Conservation (phyloP, 2,113 vertebrate species). For the Semnornis frantzii region DNA sequence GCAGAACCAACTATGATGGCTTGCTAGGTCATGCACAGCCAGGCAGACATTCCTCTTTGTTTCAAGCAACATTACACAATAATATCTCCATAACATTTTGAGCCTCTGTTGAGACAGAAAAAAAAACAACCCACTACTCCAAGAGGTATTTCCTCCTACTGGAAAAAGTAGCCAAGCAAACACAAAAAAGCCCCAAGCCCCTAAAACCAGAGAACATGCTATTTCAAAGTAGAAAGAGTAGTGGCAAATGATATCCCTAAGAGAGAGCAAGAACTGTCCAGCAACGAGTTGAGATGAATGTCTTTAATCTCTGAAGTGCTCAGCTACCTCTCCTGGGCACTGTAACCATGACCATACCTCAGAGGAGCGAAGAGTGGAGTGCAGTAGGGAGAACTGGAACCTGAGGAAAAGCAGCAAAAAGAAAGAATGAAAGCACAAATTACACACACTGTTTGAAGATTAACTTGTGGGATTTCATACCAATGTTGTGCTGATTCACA, state of each 20-base stretch:
- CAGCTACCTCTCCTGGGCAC: background rate
- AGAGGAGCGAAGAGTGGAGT: background rate
- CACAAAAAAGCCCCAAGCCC: no score
- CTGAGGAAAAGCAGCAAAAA: slow-evolving; percentile 38
- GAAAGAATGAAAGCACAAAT: background rate
- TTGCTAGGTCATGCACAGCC: background rate
- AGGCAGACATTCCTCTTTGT: background rate
- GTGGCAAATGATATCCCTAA: background rate
- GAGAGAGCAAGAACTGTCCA: background rate
- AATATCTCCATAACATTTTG: background rate
- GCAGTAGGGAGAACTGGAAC: slow-evolving; percentile 55
- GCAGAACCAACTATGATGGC: background rate
- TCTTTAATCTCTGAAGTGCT: background rate
- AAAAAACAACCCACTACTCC: background rate
- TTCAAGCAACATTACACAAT: background rate
- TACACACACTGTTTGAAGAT: background rate
- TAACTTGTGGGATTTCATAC: background rate
- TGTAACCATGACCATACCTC: slow-evolving; percentile 21
- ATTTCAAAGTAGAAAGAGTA: background rate
- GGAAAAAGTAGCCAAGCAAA: background rate
- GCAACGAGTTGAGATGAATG: background rate
- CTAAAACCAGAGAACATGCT: background rate
- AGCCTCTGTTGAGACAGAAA: background rate
- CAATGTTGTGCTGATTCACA: background rate
- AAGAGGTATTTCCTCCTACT: background rate